Base-by-base conservation (phyloP, 2,888 invertebrate species). In the Dinocampus coccinellae region DNA sequence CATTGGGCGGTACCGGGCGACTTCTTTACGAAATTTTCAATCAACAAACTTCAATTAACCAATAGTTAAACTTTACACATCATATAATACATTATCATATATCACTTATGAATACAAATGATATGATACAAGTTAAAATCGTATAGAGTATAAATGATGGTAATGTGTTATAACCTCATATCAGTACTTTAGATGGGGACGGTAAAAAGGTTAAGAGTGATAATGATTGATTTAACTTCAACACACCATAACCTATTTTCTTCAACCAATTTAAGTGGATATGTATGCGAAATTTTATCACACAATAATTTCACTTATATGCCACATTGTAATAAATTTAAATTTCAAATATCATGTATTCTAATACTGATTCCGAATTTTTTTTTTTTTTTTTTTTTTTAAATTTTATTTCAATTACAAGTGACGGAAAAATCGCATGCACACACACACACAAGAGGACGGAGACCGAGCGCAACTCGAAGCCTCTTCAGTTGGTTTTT, bases 221-320 rank as follows among this genome's bases (percentile, higher is more conserved):
- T 84, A 85, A 85, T 84, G 85, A 85, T 85, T 85, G 82, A 83
- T 82, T 82, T 78, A 80, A 81, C 80, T 78, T 80, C 79, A 78
- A 7, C 34, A 58, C 58, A 58, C 58, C 58, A 58, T 33, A 26
- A 58, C 33, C 58, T 58, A 58, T 58, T 58, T 57, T 33, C 13
- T 58, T 33, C 11, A n/a, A 9, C 16, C 47, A n/a, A 29, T n/a
- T 58, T 58, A 6, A 33, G 1, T n/a, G 16, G 13, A 58, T 58
- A 6, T 16, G 16, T 16, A 16, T 34, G 58, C 58, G n/a, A 20
- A 33, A 58, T 58, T 16, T 34, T 58, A 58, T n/a, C 58, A 58
- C n/a, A 58, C 58, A 58, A 34, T 34, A 33, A 34, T 58, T 16
- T 33, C 58, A 34, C 58, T 16, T 34, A 58, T 20, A 34, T 20